These are phyloP conservation scores for Oligia strigilis DNA, from an alignment of 2,888 invertebrate genomes.

Conservation along the genomic window DNA sequence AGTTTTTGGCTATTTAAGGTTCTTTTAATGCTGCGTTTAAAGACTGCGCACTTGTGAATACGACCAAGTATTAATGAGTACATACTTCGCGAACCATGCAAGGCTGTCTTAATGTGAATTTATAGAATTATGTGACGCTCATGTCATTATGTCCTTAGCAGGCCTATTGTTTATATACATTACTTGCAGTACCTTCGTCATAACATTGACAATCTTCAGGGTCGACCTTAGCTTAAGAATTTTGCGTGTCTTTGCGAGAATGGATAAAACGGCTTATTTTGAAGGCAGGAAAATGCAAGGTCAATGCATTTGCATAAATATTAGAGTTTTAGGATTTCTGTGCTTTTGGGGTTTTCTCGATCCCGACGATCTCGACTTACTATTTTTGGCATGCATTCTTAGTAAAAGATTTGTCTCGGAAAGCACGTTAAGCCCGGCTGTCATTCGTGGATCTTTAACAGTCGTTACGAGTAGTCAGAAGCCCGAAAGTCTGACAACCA, in stretches of 20 bases:
- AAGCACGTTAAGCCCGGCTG: too few relatives aligned
- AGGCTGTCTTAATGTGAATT: constrained; percentile 36
- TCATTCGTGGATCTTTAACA: too few relatives aligned
- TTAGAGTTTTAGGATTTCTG: background rate
- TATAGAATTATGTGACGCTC: constrained; percentile 36
- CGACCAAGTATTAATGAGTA: background rate
- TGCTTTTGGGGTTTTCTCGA: background rate
- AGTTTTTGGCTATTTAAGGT: background rate
- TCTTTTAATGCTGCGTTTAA: background rate
- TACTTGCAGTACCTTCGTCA: constrained; percentile 12
- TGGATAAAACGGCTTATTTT: background rate
- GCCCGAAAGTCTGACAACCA: too few relatives aligned
- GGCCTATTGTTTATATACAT: constrained; percentile 46
- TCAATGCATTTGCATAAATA: background rate
- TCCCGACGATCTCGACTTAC: background rate
- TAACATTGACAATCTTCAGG: constrained; percentile 43
- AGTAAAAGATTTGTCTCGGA: background rate
- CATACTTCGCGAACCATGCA: constrained; percentile 34
- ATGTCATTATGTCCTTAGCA: constrained; percentile 25
- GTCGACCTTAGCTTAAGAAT: constrained; percentile 15
- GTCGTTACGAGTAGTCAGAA: too few relatives aligned
- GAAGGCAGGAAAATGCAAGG: constrained; percentile 5
- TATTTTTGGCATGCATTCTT: background rate
- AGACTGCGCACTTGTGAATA: background rate
- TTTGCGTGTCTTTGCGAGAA: background rate